Base-by-base conservation (phyloP, 2,888 invertebrate species). In the Latrodectus elegans region DNA sequence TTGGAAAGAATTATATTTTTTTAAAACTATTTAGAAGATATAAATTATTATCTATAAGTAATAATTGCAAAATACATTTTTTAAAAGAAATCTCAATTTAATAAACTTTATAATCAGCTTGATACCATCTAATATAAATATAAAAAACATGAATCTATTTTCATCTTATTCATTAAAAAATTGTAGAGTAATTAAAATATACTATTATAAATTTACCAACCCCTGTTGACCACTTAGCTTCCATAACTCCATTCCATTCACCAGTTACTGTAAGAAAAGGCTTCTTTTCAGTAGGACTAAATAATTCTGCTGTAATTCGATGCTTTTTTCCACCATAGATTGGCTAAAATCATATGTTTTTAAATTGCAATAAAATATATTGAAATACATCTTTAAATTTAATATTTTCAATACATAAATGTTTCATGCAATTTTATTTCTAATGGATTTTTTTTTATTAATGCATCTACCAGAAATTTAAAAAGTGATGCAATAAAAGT, bases 211-310 rank as follows among this genome's bases (percentile, higher is more conserved):
- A 26, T 51, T 52, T 71, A 68, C 77, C 53, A n/a, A 91, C 92
- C 90, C 93, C 93, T 90, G 97, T 96, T 75, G 94, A 94, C 95
- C 96, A 97, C 92, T 98, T 96, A 53, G 96, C 97, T 91, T 96
- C 97, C 96, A 99, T 97, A 79, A 95, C 93, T 0, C 97, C 97
- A 92, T 98, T 99, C 99, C 99, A 99, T 93, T 99, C 99, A 15
- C 99, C 99, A 89, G 95, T 95, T 86, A 99, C 95, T 14, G 94
- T 95, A 75, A 97, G 94, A 92, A 97, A 97, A 0, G 98, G 95
- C 91, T 97, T 98, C 93, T 82, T 97, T 88, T 97, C 97, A 82
- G 94, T 94, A 0, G 95, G 95, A 74, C 92, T 91, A 92, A 94
- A 91, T 83, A 98, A 94, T 91, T 97, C 97, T 78, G 97, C 97